Base-by-base conservation (phyloP, 2,113 vertebrate species). In the Pterocles orientalis region DNA sequence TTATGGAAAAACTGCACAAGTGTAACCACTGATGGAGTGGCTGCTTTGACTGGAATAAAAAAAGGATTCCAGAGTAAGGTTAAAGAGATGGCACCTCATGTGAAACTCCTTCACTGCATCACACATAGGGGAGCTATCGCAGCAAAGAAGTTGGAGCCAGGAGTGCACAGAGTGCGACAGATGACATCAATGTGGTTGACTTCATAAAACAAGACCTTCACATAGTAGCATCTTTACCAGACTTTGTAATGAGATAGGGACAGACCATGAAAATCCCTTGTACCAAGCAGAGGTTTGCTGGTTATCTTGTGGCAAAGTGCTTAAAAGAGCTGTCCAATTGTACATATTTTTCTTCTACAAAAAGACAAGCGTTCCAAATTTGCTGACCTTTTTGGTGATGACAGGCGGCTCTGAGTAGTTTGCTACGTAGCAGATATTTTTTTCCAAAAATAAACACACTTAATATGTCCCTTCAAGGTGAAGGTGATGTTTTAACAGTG, bases 1-100 rank as follows among this genome's bases (percentile, higher is more conserved):
- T 86, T 41, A 15, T 28, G 25, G 72, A 51, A 71, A 56, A 61
- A 6, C 17, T 48, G 45, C 51, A 29, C 23, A 64, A 36, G 24
- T 10, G 8, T 51, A 90, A 50, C 47, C 9, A 43, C 25, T 24
- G n/a, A 33, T 4, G 21, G 9, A 60, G 45, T 1, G 1, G 10
- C 41, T 41, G 41, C 41, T 41, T 41, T 41, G 36, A 36, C 36
- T 36, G 41, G 41, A 41, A 41, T 41, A 41, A 41, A 41, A 12
- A 41, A n/a, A 18, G 8, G 33, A 23, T 73, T 51, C 34, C 34
- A 36, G 41, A 14, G 26, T 12, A 33, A 84, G 36, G 25, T 50
- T 53, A 12, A 31, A 71, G 77, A 66, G 20, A 12, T 4, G 31
- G 20, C 48, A 41, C 16, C 2, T 1, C n/a, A 20, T 0, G 0